These are phyloP conservation scores for Apotomis betuletana DNA, from an alignment of 2,888 invertebrate species.

Conservation along the genomic window DNA sequence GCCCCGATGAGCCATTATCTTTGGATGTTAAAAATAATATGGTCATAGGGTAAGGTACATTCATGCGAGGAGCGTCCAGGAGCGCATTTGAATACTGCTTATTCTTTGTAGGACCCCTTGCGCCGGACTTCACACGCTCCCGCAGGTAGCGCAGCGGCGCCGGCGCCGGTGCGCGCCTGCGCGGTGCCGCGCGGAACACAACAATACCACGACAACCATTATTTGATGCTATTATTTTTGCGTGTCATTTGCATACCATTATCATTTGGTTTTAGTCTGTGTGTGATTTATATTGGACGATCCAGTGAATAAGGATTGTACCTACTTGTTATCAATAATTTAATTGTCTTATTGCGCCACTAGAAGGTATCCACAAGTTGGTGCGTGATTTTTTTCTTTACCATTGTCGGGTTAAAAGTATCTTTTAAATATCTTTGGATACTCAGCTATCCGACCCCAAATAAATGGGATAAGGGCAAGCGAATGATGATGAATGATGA, in stretches of 20 bases:
- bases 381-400: no score
- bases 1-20: constrained; percentile 83
- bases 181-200: constrained; percentile 51
- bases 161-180: constrained; percentile 49
- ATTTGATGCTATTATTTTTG: constrained; percentile 41
- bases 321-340: no score
- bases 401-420: no score
- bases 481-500: no score
- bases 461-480: no score
- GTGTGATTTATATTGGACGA: background rate
- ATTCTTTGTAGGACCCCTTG: constrained; percentile 63
- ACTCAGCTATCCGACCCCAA: no score
- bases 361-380: no score
- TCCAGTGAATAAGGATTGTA: no score
- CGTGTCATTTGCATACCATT: constrained; percentile 33
- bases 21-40: constrained; percentile 82
- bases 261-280: constrained; percentile 13
- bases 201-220: constrained; percentile 39
- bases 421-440: no score
- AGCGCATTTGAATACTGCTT: constrained; percentile 80
- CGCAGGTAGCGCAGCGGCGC: constrained; percentile 54
- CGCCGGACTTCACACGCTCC: constrained; percentile 83
- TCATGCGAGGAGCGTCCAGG: constrained; percentile 81
- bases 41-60: constrained; percentile 82
- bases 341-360: no score